phyloP scores from a whole-genome alignment of 2,113 vertebrate genomes.

The Copsychus sechellarum region DNA sequence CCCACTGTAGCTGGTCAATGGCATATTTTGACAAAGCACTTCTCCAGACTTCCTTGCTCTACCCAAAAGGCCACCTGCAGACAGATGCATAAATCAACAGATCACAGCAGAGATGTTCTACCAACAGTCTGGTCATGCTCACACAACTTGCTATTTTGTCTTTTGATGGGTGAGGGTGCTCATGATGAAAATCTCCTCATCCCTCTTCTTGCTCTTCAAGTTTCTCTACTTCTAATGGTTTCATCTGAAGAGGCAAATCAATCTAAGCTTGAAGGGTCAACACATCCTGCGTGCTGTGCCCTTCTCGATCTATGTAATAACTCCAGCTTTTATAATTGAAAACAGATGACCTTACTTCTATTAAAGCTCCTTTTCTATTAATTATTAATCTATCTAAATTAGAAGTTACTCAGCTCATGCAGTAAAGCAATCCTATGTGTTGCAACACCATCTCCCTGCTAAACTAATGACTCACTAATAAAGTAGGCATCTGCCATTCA shows the following conservation, averaged over 20 bases:
- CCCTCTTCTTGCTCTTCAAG: background rate
- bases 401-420: background rate
- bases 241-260: background rate
- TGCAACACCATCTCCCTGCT: background rate
- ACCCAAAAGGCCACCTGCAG: background rate
- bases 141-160: background rate
- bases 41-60: background rate
- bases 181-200: background rate
- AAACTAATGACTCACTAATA: background rate
- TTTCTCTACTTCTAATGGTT: background rate
- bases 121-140: background rate
- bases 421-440: background rate
- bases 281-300: accelerated
- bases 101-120: background rate
- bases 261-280: background rate
- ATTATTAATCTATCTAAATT: background rate
- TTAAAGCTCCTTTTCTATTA: background rate
- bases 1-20: background rate
- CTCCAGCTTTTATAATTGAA: background rate
- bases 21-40: background rate
- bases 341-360: background rate
- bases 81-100: background rate
- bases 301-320: background rate
- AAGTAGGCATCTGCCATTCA: background rate
- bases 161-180: background rate